A percentile compares a stretch with the other conserved stretches of the same genome.
Conservation (phyloP, 2,113 vertebrate genomes). For the Gasterosteus nipponicus region DNA sequence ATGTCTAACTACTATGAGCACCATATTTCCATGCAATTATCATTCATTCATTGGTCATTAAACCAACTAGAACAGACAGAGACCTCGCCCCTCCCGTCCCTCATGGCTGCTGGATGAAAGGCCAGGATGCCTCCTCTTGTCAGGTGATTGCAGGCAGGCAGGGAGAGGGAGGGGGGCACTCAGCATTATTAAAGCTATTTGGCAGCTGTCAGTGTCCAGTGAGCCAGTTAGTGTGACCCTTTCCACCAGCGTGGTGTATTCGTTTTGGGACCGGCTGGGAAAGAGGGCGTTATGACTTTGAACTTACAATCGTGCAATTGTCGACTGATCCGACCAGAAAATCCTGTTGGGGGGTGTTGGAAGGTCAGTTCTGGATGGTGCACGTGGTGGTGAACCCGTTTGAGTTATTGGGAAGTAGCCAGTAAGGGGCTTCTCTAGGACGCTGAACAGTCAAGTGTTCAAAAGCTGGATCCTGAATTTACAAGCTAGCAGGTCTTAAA, state of each 20-base stretch:
- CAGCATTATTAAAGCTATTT: conserved; percentile 41
- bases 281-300: conserved; percentile 24
- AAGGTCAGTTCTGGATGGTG: background rate
- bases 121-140: conserved; percentile 35
- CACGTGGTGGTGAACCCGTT: conserved; percentile 35
- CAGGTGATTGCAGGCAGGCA: conserved; percentile 19
- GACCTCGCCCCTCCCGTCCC: too few relatives aligned
- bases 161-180: conserved; percentile 16
- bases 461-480: background rate
- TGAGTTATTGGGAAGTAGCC: background rate
- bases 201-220: conserved; percentile 43
- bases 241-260: conserved; percentile 27
- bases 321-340: conserved; percentile 40
- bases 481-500: too few relatives aligned
- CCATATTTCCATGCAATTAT: conserved; percentile 41
- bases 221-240: conserved; percentile 42
- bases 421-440: background rate
- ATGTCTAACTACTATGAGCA: conserved; percentile 28
- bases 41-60: conserved; percentile 6
- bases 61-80: background rate
- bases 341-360: conserved; percentile 19
- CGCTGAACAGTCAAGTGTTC: background rate
- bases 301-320: conserved; percentile 22
- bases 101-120: background rate
- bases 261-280: conserved; percentile 24